Conservation (phyloP, 2,888 invertebrate species). For the Eucriotettix oculatus region DNA sequence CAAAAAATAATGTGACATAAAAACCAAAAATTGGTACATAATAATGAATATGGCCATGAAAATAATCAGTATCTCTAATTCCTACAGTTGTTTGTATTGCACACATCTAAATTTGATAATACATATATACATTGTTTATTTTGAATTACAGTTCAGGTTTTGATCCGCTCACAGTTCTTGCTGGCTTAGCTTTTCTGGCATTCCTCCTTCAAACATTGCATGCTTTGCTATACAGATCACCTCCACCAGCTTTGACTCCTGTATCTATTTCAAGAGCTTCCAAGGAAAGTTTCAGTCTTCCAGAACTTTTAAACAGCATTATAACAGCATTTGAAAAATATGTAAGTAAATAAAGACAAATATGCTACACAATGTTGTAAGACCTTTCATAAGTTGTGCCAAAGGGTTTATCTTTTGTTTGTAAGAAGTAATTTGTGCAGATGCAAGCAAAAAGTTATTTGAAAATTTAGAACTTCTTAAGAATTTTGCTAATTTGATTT, state of each 20-base stretch:
- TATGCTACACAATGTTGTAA: no score
- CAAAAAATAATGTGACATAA: no score
- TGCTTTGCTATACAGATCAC: constrained; percentile 14
- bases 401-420: no score
- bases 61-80: neutral
- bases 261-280: constrained; percentile 10
- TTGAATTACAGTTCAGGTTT: constrained; percentile 16
- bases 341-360: constrained; percentile 16
- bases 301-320: constrained; percentile 17
- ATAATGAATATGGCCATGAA: no score
- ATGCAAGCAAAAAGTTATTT: no score
- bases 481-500: no score
- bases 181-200: constrained; percentile 25
- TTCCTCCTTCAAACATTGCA: constrained; percentile 25
- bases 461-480: no score
- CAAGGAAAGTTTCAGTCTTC: constrained; percentile 15
- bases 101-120: neutral
- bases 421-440: no score
- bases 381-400: no score
- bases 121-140: neutral
- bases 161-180: constrained; percentile 25
- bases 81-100: neutral
- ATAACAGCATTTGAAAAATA: constrained; percentile 22
- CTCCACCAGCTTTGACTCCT: constrained; percentile 14
- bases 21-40: no score